Evolutionary conservation across 2,888 invertebrate species (phyloP).

Genomic region (Notocelia uddmanniana): DNA sequence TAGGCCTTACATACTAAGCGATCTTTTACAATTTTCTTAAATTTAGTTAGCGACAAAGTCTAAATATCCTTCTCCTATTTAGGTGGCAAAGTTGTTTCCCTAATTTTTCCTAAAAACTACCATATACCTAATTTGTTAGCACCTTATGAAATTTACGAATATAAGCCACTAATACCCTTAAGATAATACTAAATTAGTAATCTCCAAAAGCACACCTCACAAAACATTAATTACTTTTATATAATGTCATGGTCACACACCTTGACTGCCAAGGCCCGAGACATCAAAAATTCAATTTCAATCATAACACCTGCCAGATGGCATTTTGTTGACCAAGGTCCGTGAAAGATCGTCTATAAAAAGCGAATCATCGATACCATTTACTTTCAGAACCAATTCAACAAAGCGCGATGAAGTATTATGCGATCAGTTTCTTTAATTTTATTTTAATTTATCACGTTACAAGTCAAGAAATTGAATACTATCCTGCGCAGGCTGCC

Average conservation of each 20-base stretch:
- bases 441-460: conserved; percentile 35
- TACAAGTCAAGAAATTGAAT: conserved; percentile 64
- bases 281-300: conserved; percentile 80
- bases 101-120: too few species aligned
- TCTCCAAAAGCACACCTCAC: not conserved
- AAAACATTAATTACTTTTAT: conserved; percentile 45
- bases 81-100: too few species aligned
- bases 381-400: conserved; percentile 30
- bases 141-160: too few species aligned
- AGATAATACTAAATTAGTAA: not conserved
- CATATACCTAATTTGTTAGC: too few species aligned
- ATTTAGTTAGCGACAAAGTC: too few species aligned
- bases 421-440: conserved; percentile 42
- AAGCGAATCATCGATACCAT: conserved; percentile 49
- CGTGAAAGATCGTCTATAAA: conserved; percentile 63
- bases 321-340: conserved; percentile 69
- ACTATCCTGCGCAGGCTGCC: conserved; percentile 66
- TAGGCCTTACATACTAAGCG: too few species aligned
- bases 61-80: too few species aligned
- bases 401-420: conserved; percentile 42
- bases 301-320: conserved; percentile 80
- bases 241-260: conserved; percentile 61
- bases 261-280: conserved; percentile 58
- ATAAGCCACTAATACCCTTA: not conserved
- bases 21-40: too few species aligned